Percentiles rank a stretch among this genome's conserved stretches.
These are phyloP conservation scores for Dioctria rufipes DNA, from an alignment of 2,888 invertebrate genomes.

Conservation along the genomic window DNA sequence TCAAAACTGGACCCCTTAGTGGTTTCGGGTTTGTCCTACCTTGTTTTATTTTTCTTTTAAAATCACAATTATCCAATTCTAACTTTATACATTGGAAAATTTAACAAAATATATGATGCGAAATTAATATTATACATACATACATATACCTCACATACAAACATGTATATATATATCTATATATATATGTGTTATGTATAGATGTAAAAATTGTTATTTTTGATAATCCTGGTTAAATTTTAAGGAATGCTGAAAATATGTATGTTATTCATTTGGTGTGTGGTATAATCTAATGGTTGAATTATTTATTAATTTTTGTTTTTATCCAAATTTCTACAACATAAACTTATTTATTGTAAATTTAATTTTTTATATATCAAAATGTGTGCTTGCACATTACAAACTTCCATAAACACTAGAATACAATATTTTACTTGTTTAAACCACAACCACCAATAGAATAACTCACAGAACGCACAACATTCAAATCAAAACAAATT, in stretches of 20 bases:
- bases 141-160: constrained; percentile 8
- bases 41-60: constrained; percentile 23
- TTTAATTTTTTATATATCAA: neutral
- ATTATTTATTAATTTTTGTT: neutral
- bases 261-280: constrained; percentile 22
- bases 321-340: too few species aligned
- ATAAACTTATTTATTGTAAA: too few species aligned
- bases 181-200: too few species aligned
- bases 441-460: neutral
- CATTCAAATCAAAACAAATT: neutral
- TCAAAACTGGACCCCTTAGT: constrained; percentile 25
- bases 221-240: neutral
- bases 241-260: constrained; percentile 32
- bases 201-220: too few species aligned
- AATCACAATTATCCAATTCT: constrained; percentile 16
- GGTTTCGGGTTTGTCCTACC: constrained; percentile 46
- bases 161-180: neutral
- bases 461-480: neutral
- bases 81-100: constrained; percentile 24
- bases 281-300: constrained; percentile 12
- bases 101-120: neutral
- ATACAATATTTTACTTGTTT: neutral
- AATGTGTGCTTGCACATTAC: constrained; percentile 43
- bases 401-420: neutral
- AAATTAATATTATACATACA: constrained; percentile 1